phyloP scores from a whole-genome alignment of 2,113 vertebrate genomes.

The Andinoacara biseriatus region DNA sequence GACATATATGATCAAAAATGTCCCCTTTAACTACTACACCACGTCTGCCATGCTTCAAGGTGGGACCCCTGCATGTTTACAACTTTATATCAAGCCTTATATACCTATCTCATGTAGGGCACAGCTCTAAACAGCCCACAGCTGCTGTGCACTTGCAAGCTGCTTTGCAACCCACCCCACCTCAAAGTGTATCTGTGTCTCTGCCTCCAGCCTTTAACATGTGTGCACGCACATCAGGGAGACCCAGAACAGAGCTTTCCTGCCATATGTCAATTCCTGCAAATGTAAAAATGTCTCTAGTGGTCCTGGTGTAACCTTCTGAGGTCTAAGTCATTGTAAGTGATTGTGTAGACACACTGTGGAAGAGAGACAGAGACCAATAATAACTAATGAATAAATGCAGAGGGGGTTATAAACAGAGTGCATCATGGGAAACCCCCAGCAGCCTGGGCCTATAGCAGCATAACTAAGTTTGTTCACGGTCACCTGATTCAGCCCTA shows the following conservation, averaged over 20 bases:
- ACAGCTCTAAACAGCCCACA: no score
- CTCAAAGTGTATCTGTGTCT: not conserved
- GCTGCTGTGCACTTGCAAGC: no score
- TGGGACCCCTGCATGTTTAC: slow-evolving; percentile 47
- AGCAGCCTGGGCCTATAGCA: no score
- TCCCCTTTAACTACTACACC: slow-evolving; percentile 95
- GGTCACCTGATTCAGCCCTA: no score
- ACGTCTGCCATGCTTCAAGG: slow-evolving; percentile 96
- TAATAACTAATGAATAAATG: no score
- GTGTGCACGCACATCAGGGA: not conserved
- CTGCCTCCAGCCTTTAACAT: not conserved
- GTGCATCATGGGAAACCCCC: no score
- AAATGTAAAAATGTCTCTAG: not conserved
- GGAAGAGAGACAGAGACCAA: no score
- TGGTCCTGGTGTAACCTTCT: not conserved
- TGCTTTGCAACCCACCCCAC: no score
- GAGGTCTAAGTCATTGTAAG: not conserved
- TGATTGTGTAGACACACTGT: no score
- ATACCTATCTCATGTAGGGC: no score
- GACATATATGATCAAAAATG: slow-evolving; percentile 86
- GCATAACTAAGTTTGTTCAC: no score
- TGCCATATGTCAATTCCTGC: not conserved
- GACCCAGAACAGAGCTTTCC: not conserved
- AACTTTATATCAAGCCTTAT: not conserved
- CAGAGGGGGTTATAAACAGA: no score